phyloP scores from a whole-genome alignment of 2,797 vertebrate genomes.

The Galaxias olidus region DNA sequence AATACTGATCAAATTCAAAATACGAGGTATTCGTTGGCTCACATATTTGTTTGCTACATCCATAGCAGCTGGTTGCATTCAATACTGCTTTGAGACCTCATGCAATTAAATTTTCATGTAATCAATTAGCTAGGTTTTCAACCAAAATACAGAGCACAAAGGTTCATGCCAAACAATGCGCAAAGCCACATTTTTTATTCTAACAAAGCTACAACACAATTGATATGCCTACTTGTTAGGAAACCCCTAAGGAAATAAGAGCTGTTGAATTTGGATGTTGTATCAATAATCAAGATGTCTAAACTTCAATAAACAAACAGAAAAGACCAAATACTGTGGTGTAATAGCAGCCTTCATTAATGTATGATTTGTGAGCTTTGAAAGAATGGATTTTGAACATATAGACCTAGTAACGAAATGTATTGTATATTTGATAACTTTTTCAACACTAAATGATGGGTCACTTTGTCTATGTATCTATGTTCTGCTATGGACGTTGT shows the following conservation, averaged over 20 bases:
- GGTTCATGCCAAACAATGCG: constrained; percentile 73
- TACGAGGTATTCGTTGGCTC: constrained; percentile 74
- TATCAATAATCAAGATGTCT: too few species aligned
- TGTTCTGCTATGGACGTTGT: too few species aligned
- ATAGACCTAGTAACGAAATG: background rate
- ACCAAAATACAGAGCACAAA: constrained; percentile 63
- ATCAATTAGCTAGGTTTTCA: constrained; percentile 51
- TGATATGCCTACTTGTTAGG: constrained; percentile 36
- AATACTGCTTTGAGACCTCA: constrained; percentile 66
- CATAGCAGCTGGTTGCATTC: constrained; percentile 68
- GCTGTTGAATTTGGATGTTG: too few species aligned
- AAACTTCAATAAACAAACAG: too few species aligned
- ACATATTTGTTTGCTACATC: constrained; percentile 70
- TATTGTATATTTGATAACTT: background rate
- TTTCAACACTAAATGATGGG: background rate
- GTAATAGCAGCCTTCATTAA: too few species aligned
- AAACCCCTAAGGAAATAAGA: constrained; percentile 33
- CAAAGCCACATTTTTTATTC: constrained; percentile 68
- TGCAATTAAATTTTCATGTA: constrained; percentile 66
- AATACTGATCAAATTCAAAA: constrained; percentile 57
- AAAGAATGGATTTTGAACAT: constrained; percentile 26
- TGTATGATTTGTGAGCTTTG: constrained; percentile 35
- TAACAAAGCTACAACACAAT: constrained; percentile 74
- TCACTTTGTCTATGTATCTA: too few species aligned
- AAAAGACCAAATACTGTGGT: too few species aligned